Evolutionary conservation across 2,113 vertebrate genomes (phyloP), one percentile per base, ranked within the genome.

Genomic region (Tragelaphus scriptus): DNA sequence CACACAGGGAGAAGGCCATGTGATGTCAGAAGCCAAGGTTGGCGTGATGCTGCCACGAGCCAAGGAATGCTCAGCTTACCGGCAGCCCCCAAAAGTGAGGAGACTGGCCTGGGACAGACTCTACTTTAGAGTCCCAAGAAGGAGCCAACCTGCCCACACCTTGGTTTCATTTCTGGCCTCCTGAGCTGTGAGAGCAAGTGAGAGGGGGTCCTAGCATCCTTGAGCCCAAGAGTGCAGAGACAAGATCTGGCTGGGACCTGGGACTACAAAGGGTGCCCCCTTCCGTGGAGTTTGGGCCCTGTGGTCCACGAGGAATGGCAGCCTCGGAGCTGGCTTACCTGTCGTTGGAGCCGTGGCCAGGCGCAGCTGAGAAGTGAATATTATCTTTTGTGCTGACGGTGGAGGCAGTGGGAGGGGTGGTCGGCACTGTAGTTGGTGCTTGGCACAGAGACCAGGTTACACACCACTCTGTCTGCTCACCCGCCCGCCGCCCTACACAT

Each of bases 331-430:
- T 49, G 53, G 36, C 96, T 98, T 97, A 98, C 98, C 98, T 90
- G 55, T 1, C 3, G 2, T 3, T 1, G 0, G 51, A 19, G 61
- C 1, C 1, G 44, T 9, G 0, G 44, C 12, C 19, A 53, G 23
- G 81, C 8, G 1, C 7, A 61, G 2, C 28, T 4, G 4, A 0
- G 59, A 13, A 16, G 19, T 0, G 0, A 8, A 0, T 23, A 19
- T 14, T 59, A 14, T 59, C 10, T 68, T 63, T 77, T 3, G 4
- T 47, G 59, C 0, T 59, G 65, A 23, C 30, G 13, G 75, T 56
- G 49, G 49, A 71, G 53, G 56, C 28, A 61, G 81, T 56, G n/a
- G n/a, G 55, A 32, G 19, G 23, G 84, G 68, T 84, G 53, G 88
- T 86, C 1, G 6, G 0, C 25, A 12, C 88, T 95, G 97, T 44